Conservation (phyloP, 2,113 vertebrate species). For the Crypturellus undulatus region DNA sequence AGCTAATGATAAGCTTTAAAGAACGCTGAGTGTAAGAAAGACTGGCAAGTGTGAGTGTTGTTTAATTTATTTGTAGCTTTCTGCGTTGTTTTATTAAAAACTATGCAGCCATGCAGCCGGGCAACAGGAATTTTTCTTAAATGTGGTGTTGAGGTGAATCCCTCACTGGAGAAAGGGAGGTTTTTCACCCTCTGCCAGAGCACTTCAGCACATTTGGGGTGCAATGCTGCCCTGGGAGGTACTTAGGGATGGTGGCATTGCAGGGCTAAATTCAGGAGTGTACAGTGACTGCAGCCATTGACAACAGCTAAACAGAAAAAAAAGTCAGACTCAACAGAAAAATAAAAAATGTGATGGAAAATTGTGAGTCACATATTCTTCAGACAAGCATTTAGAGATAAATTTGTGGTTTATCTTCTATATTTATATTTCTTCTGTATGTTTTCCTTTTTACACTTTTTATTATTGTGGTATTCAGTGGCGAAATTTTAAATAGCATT, state of each 20-base stretch:
- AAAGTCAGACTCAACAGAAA: not conserved
- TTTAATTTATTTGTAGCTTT: not conserved
- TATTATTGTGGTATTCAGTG: not conserved
- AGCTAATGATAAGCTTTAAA: not conserved
- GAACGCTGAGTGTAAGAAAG: fast-evolving
- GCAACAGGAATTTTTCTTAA: not conserved
- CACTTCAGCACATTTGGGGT: not conserved
- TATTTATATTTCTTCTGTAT: not conserved
- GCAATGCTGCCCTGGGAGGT: not conserved
- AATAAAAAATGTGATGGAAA: not conserved
- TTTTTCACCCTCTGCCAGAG: not conserved
- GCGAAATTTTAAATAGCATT: not conserved
- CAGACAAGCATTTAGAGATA: not conserved
- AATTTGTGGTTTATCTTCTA: not conserved
- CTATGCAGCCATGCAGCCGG: too few species aligned
- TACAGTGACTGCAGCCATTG: not conserved
- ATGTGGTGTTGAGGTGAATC: not conserved
- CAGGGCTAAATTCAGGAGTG: not conserved
- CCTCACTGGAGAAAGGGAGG: not conserved
- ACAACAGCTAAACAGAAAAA: not conserved
- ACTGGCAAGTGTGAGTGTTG: not conserved
- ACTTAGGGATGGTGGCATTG: not conserved
- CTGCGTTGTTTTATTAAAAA: not conserved
- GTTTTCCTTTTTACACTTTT: not conserved
- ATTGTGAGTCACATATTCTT: not conserved